phyloP scores from a whole-genome alignment of 1,140 invertebrate genomes.

The Drosophila repletoides region DNA sequence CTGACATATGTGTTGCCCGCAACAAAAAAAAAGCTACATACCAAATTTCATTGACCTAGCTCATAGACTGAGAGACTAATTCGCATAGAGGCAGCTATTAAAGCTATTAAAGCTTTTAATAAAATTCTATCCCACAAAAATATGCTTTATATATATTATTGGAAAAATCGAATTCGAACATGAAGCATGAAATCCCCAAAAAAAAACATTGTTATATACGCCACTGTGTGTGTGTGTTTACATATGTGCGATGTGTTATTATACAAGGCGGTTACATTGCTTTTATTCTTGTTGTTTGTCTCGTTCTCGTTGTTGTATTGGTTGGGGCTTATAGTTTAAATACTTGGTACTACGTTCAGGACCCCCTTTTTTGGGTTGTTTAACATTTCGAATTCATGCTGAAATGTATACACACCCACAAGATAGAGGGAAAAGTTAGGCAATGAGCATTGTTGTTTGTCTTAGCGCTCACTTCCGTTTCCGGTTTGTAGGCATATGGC shows the following conservation, averaged over 20 bases:
- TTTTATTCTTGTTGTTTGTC: slow-evolving; percentile 8
- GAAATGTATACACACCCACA: slow-evolving; percentile 31
- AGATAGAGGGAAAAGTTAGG: not conserved
- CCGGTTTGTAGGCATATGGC: slow-evolving; percentile 75
- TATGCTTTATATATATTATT: too few relatives aligned
- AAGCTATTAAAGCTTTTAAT: too few relatives aligned
- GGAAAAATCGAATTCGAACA: too few relatives aligned
- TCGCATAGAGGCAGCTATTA: too few relatives aligned
- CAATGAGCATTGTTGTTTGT: slow-evolving; percentile 51
- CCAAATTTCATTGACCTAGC: too few relatives aligned
- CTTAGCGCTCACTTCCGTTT: slow-evolving; percentile 69
- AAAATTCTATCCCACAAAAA: too few relatives aligned
- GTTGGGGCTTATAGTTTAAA: slow-evolving; percentile 10
- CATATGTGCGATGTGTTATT: slow-evolving; percentile 51
- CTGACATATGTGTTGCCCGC: too few relatives aligned
- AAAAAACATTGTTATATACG: too few relatives aligned
- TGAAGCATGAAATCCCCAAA: too few relatives aligned
- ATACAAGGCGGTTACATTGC: slow-evolving; percentile 59
- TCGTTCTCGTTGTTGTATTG: not conserved
- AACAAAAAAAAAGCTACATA: too few relatives aligned
- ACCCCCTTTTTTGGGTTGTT: slow-evolving; percentile 31
- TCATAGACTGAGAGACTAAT: too few relatives aligned
- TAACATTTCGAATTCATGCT: slow-evolving; percentile 60
- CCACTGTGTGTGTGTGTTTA: slow-evolving; percentile 25
- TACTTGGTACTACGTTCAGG: slow-evolving; percentile 5